Evolutionary conservation across 1,140 invertebrate genomes (phyloP), one percentile per base, ranked within the genome.

Genomic region (Papilio polytes): DNA sequence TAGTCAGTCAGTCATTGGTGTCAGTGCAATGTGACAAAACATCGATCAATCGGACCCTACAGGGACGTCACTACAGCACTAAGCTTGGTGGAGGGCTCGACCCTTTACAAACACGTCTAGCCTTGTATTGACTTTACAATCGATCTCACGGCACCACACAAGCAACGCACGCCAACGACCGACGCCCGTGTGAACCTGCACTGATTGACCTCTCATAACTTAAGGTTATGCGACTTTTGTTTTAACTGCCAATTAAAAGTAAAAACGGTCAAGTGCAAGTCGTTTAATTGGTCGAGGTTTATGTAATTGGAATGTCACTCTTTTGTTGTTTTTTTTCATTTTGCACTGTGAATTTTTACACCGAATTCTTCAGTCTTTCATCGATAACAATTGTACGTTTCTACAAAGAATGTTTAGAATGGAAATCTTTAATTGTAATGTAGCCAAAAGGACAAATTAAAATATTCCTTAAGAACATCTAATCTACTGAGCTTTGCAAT

Each of bases 111-210:
- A 78, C 77, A 78, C 77, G 77, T 78, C 77, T 78, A 81, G 79
- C 80, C 74, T 83, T 83, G 84, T 84, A 83, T 86, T 86, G 80
- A 85, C 81, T 84, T 83, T 63, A 66, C 83, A 46, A 81, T 77
- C 74, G 84, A 80, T 86, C 84, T 82, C 81, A 85, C 84, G 84
- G 74, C 48, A 70, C 48, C 20, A 18, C 82, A 80, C 83, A 70
- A 59, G 84, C 73, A n/a, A 56, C 53, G 53, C 53, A 56, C n/a
- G 53, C 53, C 53, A 18, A n/a, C 81, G 80, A 83, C 82, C 70
- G 76, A 73, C 80, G 81, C 70, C 81, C 85, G 85, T 85, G 86
- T 83, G 86, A 85, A 87, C 80, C 74, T 79, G 78, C 83, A 78
- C 78, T 81, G 73, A 82, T 84, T 82, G 81, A 78, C 77, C 77